These are phyloP conservation scores for Dorcus hopei DNA, from an alignment of 2,888 invertebrate species.

Conservation along the genomic window DNA sequence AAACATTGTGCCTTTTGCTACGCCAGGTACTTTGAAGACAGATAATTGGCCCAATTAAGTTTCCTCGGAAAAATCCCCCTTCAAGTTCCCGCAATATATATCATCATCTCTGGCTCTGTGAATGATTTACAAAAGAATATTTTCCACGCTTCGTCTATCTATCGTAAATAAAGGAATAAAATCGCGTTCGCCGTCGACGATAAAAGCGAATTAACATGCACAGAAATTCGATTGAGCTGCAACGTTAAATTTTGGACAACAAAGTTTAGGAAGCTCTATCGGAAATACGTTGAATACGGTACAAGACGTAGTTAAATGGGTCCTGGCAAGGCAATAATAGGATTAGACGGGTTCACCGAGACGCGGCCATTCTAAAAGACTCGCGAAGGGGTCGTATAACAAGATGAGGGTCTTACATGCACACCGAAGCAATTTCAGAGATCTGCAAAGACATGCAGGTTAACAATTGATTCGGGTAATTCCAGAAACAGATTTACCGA, in stretches of 20 bases:
- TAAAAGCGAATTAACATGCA: too few species aligned
- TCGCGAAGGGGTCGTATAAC: conserved; percentile 1
- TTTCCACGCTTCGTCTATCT: too few species aligned
- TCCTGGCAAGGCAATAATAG: conserved; percentile 28
- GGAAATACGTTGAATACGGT: conserved; percentile 1
- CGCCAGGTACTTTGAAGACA: too few species aligned
- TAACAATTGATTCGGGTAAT: conserved; percentile 5
- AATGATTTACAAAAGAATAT: too few species aligned
- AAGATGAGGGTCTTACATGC: conserved; percentile 9
- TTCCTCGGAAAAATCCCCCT: too few species aligned
- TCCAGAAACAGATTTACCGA: conserved; percentile 1
- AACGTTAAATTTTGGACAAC: conserved; percentile 1
- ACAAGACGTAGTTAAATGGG: conserved; percentile 24
- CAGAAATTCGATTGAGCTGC: too few species aligned
- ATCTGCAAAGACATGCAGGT: conserved; percentile 3
- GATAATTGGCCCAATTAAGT: too few species aligned
- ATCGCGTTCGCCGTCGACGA: too few species aligned
- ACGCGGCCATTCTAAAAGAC: conserved; percentile 1
- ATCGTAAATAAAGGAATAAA: too few species aligned
- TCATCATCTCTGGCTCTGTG: too few species aligned
- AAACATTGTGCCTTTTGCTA: too few species aligned
- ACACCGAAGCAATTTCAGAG: conserved; percentile 5
- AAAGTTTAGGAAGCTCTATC: conserved; percentile 1
- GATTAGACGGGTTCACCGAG: conserved; percentile 27
- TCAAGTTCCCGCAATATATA: too few species aligned